Evolutionary conservation across 2,113 vertebrate species (phyloP), one percentile per base, ranked within the genome.

Genomic region (Danionella cerebrum): DNA sequence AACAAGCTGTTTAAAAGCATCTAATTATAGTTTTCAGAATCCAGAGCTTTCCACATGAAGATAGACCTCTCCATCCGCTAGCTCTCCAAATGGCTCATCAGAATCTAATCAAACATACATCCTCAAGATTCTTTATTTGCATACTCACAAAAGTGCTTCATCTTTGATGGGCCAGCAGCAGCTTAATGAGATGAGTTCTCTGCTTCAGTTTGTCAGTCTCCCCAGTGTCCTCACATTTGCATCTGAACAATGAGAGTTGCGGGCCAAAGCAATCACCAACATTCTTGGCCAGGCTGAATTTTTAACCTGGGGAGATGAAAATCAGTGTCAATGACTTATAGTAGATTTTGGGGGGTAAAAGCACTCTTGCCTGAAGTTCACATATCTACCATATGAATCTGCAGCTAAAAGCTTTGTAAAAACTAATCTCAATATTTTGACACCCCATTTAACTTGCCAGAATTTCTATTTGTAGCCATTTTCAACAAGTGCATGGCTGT

Each of bases 21-120:
- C 70, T 77, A 71, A 77, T 75, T 73, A 65, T 55, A 24, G n/a
- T 35, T 22, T 18, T 9, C 13, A 50, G 62, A 50, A 45, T 66
- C 44, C 41, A 66, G 59, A 59, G 2, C 25, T 7, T 27, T 19
- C 18, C 39, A 29, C 12, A 16, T 21, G 57, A 24, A 27, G 19
- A 24, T 33, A 12, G 11, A 22, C 65, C 22, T 57, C 22, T 24
- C 35, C 11, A 19, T 11, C 54, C 50, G 8, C 29, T 3, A 24
- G 13, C 39, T 47, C 27, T 48, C 24, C 33, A 25, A 50, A 6
- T 42, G 22, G 35, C 42, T 45, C 21, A 8, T 36, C 47, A 19
- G 31, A 22, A 44, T 58, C 45, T 60, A 70, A 65, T 71, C 69
- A 65, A 57, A 74, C 69, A 55, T 41, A 47, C 53, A 57, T 55